Conservation (phyloP, 2,888 invertebrate genomes). For the Eupithecia vulgata region DNA sequence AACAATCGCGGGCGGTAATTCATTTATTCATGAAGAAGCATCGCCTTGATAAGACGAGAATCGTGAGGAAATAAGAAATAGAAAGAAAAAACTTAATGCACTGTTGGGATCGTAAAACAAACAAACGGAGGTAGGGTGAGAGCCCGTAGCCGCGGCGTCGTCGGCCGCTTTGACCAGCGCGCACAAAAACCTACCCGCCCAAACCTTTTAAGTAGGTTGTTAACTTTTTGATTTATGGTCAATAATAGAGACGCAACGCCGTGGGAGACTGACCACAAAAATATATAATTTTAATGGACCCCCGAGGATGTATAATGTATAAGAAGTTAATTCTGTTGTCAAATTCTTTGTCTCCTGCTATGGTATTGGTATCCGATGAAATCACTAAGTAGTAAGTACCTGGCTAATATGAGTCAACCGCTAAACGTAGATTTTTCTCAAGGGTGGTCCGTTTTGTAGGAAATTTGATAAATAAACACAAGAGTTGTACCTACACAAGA, state of each 20-base stretch:
- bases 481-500: constrained; percentile 11
- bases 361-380: constrained; percentile 51
- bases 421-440: constrained; percentile 50
- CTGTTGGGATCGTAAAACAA: constrained; percentile 82
- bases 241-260: constrained; percentile 83
- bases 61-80: constrained; percentile 76
- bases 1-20: constrained; percentile 43
- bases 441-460: constrained; percentile 64
- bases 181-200: constrained; percentile 79
- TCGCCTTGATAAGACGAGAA: constrained; percentile 73
- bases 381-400: constrained; percentile 35
- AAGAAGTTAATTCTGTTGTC: constrained; percentile 73
- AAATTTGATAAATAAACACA: constrained; percentile 47
- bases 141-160: constrained; percentile 68
- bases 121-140: constrained; percentile 75
- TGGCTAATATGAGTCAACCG: constrained; percentile 44
- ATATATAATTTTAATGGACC: constrained; percentile 81
- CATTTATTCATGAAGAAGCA: constrained; percentile 56
- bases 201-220: constrained; percentile 84
- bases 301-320: constrained; percentile 71
- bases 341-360: constrained; percentile 68
- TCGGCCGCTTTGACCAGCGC: constrained; percentile 77
- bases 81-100: constrained; percentile 78
- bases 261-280: constrained; percentile 81
- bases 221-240: constrained; percentile 84